A percentile compares a stretch with the other conserved stretches of the same genome.
Conservation (phyloP, 2,113 vertebrate genomes). For the Mixornis gularis region DNA sequence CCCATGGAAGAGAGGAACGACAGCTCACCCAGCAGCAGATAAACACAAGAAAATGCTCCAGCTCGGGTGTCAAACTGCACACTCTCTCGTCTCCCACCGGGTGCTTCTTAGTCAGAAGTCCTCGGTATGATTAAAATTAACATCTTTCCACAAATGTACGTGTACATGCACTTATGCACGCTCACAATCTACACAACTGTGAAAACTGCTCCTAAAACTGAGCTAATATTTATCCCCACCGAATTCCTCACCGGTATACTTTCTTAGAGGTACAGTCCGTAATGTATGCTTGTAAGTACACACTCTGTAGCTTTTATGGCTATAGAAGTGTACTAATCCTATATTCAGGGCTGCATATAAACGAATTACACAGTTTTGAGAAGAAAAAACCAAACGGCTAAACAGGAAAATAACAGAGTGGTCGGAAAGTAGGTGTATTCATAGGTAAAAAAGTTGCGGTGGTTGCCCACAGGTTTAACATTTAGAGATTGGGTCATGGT, state of each 20-base stretch:
- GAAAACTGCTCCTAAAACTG: background rate
- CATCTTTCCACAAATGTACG: background rate
- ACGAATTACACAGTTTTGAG: background rate
- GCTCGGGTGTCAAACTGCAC: background rate
- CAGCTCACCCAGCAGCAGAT: background rate
- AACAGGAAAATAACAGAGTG: background rate
- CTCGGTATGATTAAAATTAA: background rate
- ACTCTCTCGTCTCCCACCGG: background rate
- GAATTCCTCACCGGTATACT: background rate
- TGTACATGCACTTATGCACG: fast-evolving
- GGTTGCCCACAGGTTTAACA: background rate
- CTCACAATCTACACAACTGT: background rate
- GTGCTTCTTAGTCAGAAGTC: background rate
- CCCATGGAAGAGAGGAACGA: background rate
- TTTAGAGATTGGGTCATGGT: background rate
- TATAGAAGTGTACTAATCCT: background rate
- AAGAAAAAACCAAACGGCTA: background rate
- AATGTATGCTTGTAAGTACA: background rate
- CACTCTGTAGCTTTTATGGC: background rate
- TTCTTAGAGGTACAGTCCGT: background rate
- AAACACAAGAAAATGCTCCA: background rate
- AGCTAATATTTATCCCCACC: background rate
- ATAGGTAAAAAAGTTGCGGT: background rate
- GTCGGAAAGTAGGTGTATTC: background rate
- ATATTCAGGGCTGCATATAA: background rate